Percentiles rank a stretch among this genome's conserved stretches.
phyloP scores from a whole-genome alignment of 2,113 vertebrate genomes.

The Pachyramphus minor region DNA sequence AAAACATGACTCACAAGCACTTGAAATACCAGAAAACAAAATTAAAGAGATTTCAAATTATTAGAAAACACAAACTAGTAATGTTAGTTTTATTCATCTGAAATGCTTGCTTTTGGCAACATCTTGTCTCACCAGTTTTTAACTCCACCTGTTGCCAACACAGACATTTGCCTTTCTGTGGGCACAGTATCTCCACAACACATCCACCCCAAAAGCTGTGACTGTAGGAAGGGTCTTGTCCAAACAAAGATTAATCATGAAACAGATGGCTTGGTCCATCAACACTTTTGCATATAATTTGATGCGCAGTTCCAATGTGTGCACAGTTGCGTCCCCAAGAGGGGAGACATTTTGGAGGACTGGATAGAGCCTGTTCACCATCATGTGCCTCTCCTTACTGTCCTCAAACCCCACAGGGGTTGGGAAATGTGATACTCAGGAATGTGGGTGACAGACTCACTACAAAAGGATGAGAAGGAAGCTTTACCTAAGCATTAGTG shows the following conservation, averaged over 20 bases:
- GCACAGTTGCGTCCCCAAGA: background rate
- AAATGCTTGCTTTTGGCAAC: background rate
- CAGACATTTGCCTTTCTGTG: background rate
- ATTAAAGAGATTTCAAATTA: background rate
- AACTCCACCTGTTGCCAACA: background rate
- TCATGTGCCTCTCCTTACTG: background rate
- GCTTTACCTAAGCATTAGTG: background rate
- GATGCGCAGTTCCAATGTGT: background rate
- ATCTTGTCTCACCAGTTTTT: background rate
- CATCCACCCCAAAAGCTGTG: background rate
- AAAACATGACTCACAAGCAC: conserved; percentile 7
- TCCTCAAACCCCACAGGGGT: background rate
- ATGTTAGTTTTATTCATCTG: background rate
- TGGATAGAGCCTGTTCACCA: background rate
- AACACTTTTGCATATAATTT: background rate
- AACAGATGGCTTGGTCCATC: background rate
- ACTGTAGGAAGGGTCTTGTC: background rate
- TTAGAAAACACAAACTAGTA: background rate
- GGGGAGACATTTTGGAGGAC: background rate
- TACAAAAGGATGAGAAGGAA: background rate
- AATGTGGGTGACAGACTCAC: fast-evolving
- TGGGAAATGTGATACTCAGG: background rate
- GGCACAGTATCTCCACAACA: background rate
- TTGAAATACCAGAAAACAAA: conserved; percentile 26
- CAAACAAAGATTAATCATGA: background rate